These are phyloP conservation scores for Anguilla pacifica DNA, from an alignment of 2,797 vertebrate genomes.

Conservation along the genomic window DNA sequence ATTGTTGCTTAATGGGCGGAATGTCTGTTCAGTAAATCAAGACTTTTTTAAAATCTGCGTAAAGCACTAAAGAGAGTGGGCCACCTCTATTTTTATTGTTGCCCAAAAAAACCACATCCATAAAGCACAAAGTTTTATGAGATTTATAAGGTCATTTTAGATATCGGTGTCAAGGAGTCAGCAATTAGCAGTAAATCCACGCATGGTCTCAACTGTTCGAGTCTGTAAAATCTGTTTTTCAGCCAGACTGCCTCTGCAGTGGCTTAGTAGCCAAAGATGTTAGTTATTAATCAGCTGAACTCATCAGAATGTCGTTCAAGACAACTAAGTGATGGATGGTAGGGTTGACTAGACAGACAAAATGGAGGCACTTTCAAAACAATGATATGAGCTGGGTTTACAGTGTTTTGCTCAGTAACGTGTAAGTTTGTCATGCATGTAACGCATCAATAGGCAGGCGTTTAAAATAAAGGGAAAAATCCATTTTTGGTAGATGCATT, in stretches of 20 bases:
- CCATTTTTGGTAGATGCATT: not conserved
- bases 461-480: not conserved
- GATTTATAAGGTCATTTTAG: not conserved
- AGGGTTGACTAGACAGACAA: not conserved
- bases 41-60: not conserved
- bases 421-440: not conserved
- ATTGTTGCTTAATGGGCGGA: constrained; percentile 7
- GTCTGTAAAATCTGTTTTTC: not conserved
- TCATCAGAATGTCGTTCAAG: not conserved
- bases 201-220: not conserved
- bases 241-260: not conserved
- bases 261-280: not conserved
- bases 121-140: not conserved
- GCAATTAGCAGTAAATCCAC: not conserved
- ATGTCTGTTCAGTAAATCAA: not conserved
- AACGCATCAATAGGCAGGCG: not conserved
- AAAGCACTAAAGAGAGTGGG: not conserved
- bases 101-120: not conserved
- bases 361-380: not conserved
- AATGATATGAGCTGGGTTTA: not conserved
- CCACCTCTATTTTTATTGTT: not conserved
- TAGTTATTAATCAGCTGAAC: not conserved
- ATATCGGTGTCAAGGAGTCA: not conserved
- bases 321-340: not conserved
- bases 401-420: not conserved